Evolutionary conservation across 2,888 invertebrate species (phyloP), one percentile per base, ranked within the genome.

Genomic region (Cheiracanthium punctorium): DNA sequence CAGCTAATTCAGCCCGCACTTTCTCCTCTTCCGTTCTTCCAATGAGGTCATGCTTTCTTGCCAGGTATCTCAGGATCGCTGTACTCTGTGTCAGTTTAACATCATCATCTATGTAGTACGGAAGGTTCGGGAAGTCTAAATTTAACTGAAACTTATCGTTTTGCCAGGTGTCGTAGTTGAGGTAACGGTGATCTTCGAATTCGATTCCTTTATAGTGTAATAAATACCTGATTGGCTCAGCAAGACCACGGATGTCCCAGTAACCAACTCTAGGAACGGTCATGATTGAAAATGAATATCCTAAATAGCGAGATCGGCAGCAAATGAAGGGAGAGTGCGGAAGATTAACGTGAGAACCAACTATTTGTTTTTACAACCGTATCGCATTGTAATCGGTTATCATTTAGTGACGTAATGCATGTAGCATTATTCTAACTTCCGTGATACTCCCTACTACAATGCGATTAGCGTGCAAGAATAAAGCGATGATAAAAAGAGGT

Each of bases 181-280:
- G 90, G 88, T 92, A 93, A n/a, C 90, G 85, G 64, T 91, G 91
- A 82, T 93, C 93, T 88, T 92, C 92, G 90, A 91, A 93, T 0
- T 92, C 91, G 67, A 91, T 91, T 7, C 91, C 92, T 7, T 90
- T 91, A 89, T 92, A 92, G 65, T 91, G 91, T 69, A 93, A 90
- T 41, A 93, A 89, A 24, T 92, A 89, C 0, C 93, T 90, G 69
- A 92, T 90, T 0, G 89, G 89, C 64, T 89, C 88, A 14, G 81
- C 87, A 17, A 89, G 48, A 5, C 89, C 89, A 10, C 89, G 82
- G 28, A 89, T 87, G 32, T 89, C 88, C 89, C 89, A 89, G 74
- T 89, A 89, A n/a, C 88, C 89, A n/a, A 89, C 33, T 4, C 70
- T 75, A 8, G 37, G 64, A n/a, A 8, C 12, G 7, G 37, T 0